Base-by-base conservation (phyloP, 2,797 vertebrate genomes). In the Petrocephalus schoutedeni region DNA sequence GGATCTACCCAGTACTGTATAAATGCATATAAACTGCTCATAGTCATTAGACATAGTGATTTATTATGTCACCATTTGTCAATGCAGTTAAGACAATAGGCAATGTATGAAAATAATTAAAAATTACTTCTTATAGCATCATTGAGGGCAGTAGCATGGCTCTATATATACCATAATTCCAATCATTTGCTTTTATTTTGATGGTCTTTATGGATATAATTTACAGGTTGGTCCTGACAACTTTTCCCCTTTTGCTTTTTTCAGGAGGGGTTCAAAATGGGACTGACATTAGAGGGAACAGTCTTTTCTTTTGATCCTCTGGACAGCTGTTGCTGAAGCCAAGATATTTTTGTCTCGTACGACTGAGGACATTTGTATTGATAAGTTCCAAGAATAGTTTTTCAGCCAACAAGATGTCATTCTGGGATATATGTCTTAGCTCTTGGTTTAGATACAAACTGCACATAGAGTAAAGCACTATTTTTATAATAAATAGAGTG, bases 201-300 rank as follows among this genome's bases (percentile, higher is more conserved):
- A 58, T 49, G n/a, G 36, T 36, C 36, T 9, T 32, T 80, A 32
- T 45, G n/a, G 14, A 16, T 32, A 4, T 32, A 14, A 9, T 59
- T 28, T 45, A 64, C 9, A 64, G 28, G 12, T 16, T n/a, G 82
- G 19, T 77, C 0, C 16, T 89, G 87, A 89, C 87, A 51, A 64
- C 67, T 89, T 61, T 89, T 80, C 7, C 89, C 49, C 89, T 56
- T 82, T 32, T 88, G 92, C 41, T 45, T 96, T 87, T 97, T 97
- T 51, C 95, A 99, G 98, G 98, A 99, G 98, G 98, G 98, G 98
- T 99, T 99, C 98, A 99, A 98, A 98, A 99, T 99, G 98, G 98
- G 98, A 99, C 96, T 99, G 92, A 99, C 98, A 92, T 94, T 99
- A 88, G 98, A 99, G 97, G 98, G 98, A 93, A 96, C 98, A n/a